phyloP scores from a whole-genome alignment of 2,797 vertebrate species.

The Alosa sapidissima region DNA sequence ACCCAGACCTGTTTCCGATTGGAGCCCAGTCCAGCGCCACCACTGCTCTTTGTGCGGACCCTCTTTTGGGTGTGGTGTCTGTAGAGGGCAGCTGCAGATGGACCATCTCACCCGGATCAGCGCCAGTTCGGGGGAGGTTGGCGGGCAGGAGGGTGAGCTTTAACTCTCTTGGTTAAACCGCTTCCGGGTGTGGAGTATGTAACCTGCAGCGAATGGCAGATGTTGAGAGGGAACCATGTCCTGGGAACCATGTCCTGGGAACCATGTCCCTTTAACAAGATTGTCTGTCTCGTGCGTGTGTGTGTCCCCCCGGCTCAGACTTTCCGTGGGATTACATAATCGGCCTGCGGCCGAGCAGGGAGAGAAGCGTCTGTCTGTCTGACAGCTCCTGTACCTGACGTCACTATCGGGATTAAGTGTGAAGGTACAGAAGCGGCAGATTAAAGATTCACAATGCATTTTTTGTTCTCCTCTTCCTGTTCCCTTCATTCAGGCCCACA shows the following conservation, averaged over 20 bases:
- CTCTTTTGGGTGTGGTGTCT: background rate
- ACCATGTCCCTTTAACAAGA: constrained; percentile 59
- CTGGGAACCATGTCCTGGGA: constrained; percentile 38
- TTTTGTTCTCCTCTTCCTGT: constrained; percentile 51
- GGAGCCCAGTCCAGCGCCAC: too few species aligned
- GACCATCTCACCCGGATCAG: background rate
- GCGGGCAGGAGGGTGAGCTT: too few species aligned
- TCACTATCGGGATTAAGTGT: constrained; percentile 53
- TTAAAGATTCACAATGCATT: constrained; percentile 54
- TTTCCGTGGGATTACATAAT: constrained; percentile 69
- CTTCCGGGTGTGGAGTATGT: background rate
- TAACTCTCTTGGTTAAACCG: background rate
- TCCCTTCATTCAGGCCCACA: constrained; percentile 24
- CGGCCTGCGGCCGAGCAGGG: constrained; percentile 48
- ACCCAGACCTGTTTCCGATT: too few species aligned
- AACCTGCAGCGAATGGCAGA: background rate
- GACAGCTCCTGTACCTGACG: constrained; percentile 53
- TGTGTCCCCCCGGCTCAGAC: constrained; percentile 51
- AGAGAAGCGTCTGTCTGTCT: constrained; percentile 36
- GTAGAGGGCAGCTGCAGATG: background rate
- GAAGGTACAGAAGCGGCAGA: constrained; percentile 44
- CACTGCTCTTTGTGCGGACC: too few species aligned
- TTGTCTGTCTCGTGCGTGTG: constrained; percentile 51
- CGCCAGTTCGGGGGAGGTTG: background rate
- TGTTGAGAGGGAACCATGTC: background rate